Percentiles rank a stretch among this genome's conserved stretches.
These are phyloP conservation scores for Telmatherina bonti DNA, from an alignment of 2,797 vertebrate species.

Conservation along the genomic window DNA sequence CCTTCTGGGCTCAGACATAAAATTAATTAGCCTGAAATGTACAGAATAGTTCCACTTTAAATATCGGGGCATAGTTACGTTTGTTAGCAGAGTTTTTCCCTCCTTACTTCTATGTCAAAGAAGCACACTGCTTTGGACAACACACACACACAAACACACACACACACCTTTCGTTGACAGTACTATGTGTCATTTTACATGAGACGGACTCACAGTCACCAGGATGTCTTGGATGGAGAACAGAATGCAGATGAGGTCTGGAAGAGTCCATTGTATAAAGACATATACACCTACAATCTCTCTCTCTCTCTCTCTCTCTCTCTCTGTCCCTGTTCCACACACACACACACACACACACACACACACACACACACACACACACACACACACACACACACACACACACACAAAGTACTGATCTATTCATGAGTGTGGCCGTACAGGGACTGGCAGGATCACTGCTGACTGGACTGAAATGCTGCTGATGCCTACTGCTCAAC, in stretches of 20 bases:
- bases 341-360: constrained; percentile 11
- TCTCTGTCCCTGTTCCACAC: too few species aligned
- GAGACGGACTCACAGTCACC: constrained; percentile 5
- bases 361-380: constrained; percentile 24
- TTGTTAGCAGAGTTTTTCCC: constrained; percentile 4
- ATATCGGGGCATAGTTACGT: constrained; percentile 17
- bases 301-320: too few species aligned
- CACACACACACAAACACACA: constrained; percentile 2
- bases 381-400: constrained; percentile 19
- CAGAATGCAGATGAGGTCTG: constrained; percentile 28
- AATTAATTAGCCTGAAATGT: too few species aligned
- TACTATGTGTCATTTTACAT: constrained; percentile 10
- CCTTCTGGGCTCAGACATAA: too few species aligned
- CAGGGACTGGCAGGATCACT: constrained; percentile 69
- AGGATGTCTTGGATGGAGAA: constrained; percentile 23
- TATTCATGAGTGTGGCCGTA: constrained; percentile 76
- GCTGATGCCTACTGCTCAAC: constrained; percentile 79
- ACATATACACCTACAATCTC: constrained; percentile 26
- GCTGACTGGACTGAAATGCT: constrained; percentile 80
- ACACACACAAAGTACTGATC: constrained; percentile 56
- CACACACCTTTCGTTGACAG: constrained; percentile 12
- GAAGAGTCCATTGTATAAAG: background rate
- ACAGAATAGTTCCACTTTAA: too few species aligned
- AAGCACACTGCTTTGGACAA: too few species aligned
- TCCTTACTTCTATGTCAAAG: background rate